Evolutionary conservation across 2,888 invertebrate species (phyloP).

Genomic region (Noctua pronuba): DNA sequence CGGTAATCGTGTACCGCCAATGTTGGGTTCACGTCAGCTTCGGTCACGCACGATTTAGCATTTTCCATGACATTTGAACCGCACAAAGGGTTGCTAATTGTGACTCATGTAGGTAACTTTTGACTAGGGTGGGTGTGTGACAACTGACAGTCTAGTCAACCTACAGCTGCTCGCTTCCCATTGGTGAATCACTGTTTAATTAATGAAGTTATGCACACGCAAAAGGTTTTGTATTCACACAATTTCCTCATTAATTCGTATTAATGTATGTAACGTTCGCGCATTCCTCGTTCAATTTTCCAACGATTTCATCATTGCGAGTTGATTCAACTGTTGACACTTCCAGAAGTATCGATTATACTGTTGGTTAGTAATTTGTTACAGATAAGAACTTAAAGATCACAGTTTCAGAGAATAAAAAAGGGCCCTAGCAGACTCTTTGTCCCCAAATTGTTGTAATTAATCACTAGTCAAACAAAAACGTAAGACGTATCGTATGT

Average conservation of each 20-base stretch:
- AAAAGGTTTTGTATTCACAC: slow-evolving; percentile 52
- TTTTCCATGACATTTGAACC: slow-evolving; percentile 64
- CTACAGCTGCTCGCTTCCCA: slow-evolving; percentile 54
- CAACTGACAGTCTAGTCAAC: slow-evolving; percentile 35
- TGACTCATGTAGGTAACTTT: slow-evolving; percentile 63
- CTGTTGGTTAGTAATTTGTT: not conserved
- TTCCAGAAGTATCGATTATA: slow-evolving; percentile 23
- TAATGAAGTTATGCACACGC: slow-evolving; percentile 44
- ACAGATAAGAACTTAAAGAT: not conserved
- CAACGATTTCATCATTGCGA: slow-evolving; percentile 37
- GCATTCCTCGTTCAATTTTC: slow-evolving; percentile 46
- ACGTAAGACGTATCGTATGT: slow-evolving; percentile 33
- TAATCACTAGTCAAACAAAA: slow-evolving; percentile 40
- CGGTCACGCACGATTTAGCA: slow-evolving; percentile 68
- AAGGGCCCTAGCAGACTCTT: slow-evolving; percentile 18
- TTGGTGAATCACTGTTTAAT: slow-evolving; percentile 56
- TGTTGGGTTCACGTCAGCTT: slow-evolving; percentile 65
- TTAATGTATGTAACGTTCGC: slow-evolving; percentile 46
- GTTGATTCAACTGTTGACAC: slow-evolving; percentile 33
- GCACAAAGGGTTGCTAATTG: slow-evolving; percentile 67
- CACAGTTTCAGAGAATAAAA: not conserved
- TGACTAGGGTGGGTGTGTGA: slow-evolving; percentile 55
- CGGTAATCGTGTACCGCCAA: slow-evolving; percentile 53
- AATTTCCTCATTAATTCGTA: slow-evolving; percentile 60
- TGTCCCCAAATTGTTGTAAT: slow-evolving; percentile 34